phyloP scores from a whole-genome alignment of 2,888 invertebrate species.

The Eupithecia dodoneata region DNA sequence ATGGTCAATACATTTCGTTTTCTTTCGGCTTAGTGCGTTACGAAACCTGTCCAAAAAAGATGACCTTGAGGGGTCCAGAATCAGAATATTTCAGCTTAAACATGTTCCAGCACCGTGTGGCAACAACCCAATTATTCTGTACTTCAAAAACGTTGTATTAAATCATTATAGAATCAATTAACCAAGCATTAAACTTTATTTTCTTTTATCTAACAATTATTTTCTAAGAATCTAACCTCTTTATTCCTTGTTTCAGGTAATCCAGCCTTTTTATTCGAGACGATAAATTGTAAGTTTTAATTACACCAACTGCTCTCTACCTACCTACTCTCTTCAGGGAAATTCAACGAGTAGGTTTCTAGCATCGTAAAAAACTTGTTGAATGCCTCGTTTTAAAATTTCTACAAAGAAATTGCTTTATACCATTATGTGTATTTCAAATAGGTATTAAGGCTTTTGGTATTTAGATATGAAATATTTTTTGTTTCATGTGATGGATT shows the following conservation, averaged over 20 bases:
- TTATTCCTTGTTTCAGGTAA: conserved; percentile 27
- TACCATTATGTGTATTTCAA: background rate
- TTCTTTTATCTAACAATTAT: background rate
- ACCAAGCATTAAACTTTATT: background rate
- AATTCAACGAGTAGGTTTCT: background rate
- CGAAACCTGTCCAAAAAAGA: background rate
- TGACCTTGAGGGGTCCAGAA: background rate
- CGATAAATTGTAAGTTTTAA: background rate
- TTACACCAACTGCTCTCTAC: background rate
- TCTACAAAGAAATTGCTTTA: background rate
- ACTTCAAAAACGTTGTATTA: background rate
- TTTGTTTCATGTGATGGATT: background rate
- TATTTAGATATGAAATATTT: background rate
- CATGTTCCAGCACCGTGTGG: background rate
- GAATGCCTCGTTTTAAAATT: background rate
- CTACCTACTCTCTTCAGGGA: background rate
- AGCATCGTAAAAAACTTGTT: background rate
- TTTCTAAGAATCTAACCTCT: background rate
- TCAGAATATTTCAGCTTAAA: background rate
- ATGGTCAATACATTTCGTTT: background rate
- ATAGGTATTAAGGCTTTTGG: background rate
- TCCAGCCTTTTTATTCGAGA: background rate
- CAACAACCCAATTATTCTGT: background rate
- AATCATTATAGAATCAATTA: background rate
- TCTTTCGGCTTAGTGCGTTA: background rate